phyloP scores from a whole-genome alignment of 2,113 vertebrate genomes.

The Cromileptes altivelis region DNA sequence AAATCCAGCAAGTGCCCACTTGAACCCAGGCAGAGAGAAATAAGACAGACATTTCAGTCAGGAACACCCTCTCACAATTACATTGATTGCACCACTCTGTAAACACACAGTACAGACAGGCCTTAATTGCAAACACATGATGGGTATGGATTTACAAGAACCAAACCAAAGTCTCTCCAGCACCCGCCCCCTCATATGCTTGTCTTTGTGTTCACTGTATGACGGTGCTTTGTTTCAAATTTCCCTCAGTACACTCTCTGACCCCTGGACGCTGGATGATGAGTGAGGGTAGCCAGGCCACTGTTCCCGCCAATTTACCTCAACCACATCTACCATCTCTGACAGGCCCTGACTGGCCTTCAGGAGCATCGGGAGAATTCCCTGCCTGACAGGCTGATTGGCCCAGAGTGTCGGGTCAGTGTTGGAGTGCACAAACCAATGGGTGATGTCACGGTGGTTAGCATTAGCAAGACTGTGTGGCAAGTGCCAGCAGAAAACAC shows the following conservation, averaged over 20 bases:
- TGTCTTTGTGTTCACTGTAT: slow-evolving; percentile 62
- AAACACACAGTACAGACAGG: slow-evolving; percentile 82
- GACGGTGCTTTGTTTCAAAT: slow-evolving; percentile 61
- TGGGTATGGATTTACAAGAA: slow-evolving; percentile 70
- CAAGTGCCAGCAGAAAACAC: no score
- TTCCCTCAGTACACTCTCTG: slow-evolving; percentile 66
- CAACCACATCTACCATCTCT: slow-evolving; percentile 38
- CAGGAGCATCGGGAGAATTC: neutral
- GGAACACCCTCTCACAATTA: slow-evolving; percentile 82
- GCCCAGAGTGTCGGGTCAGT: neutral
- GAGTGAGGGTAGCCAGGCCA: slow-evolving; percentile 59
- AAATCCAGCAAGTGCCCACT: slow-evolving; percentile 71
- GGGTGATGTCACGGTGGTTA: no score
- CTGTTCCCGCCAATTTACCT: slow-evolving; percentile 41
- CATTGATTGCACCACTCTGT: slow-evolving; percentile 80
- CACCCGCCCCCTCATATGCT: slow-evolving; percentile 44
- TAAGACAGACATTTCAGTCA: slow-evolving; percentile 71
- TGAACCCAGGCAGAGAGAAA: slow-evolving; percentile 76
- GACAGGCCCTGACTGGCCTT: neutral
- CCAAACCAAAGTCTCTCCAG: slow-evolving; percentile 64
- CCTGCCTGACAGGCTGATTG: neutral
- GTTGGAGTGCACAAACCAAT: neutral
- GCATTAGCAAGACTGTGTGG: no score
- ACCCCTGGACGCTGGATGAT: slow-evolving; percentile 42
- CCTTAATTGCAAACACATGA: slow-evolving; percentile 84